Evolutionary conservation across 2,888 invertebrate species (phyloP).

Genomic region (Lasioglossum leucozonium): DNA sequence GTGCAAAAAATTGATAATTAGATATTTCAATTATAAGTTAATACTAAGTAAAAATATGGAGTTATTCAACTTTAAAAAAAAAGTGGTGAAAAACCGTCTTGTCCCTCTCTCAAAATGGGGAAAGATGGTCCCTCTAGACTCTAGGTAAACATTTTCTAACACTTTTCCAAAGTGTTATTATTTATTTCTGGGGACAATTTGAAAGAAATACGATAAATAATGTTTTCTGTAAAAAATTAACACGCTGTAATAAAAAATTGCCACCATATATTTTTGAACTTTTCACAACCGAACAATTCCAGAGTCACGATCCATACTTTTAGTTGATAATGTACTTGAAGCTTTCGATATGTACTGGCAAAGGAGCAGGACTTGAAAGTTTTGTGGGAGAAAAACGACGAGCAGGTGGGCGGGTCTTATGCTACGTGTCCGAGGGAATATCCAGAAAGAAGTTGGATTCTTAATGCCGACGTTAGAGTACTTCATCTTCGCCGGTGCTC

Average conservation of each 20-base stretch:
- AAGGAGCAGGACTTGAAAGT: constrained; percentile 53
- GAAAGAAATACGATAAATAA: too few species aligned
- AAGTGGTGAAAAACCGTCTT: too few species aligned
- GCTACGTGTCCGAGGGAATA: constrained; percentile 66
- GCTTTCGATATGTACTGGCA: constrained; percentile 12
- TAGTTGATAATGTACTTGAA: neutral
- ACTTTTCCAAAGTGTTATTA: too few species aligned
- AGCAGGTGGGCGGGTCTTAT: constrained; percentile 33
- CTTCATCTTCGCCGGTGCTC: constrained; percentile 64
- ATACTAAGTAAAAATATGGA: neutral
- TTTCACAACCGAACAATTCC: too few species aligned
- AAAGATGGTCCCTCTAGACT: too few species aligned
- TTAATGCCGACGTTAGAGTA: constrained; percentile 65
- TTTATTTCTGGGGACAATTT: too few species aligned
- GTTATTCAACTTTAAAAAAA: neutral
- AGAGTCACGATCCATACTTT: neutral
- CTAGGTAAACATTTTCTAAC: too few species aligned
- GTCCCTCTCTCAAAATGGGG: too few species aligned
- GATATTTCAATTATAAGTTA: neutral
- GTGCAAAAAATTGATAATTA: neutral
- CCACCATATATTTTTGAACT: too few species aligned
- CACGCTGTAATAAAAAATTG: too few species aligned
- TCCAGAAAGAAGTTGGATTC: constrained; percentile 63
- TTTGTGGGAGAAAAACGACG: constrained; percentile 61
- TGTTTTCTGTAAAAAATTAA: too few species aligned